Base-by-base conservation (phyloP, 2,113 vertebrate genomes). In the Tichodroma muraria region DNA sequence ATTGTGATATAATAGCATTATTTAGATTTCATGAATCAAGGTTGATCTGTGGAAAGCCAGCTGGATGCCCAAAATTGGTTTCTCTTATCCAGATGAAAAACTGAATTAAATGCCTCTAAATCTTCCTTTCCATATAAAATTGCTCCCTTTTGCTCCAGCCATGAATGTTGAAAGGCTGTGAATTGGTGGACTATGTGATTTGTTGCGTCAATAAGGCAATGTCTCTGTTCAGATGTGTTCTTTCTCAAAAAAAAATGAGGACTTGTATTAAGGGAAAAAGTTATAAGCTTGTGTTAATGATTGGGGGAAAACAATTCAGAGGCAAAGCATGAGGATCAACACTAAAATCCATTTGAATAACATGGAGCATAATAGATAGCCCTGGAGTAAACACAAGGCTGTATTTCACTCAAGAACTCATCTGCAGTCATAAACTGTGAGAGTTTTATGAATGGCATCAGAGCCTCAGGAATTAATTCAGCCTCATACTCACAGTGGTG, bases 371-470 rank as follows among this genome's bases (percentile, higher is more conserved):
- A 96, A 96, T 75, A 96, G 40, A 94, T 95, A 88, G 85, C 90
- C 89, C 89, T 94, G 80, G 91, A 93, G 92, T 89, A 94, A 96
- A 94, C 63, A 89, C 21, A 82, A 90, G 52, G 89, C 77, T 94
- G 73, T 96, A 96, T 96, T 97, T 97, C 93, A 95, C 85, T 96
- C 89, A 87, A 90, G 79, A 95, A 44, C 64, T 97, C 96, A 93
- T 93, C 79, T 96, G 94, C 87, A 96, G 87, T 91, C 93, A 88
- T 95, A 96, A 96, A 96, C 22, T 56, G 13, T 87, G 94, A 96
- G 90, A 94, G 91, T 59, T 94, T 96, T 97, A 93, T 92, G 89
- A 96, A 95, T 76, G 92, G 77, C 82, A 95, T 83, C 7, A 27
- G 42, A 91, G 70, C 86, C 80, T 94, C 33, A 85, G 94, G 92